phyloP scores from a whole-genome alignment of 1,140 invertebrate species.

The Pollicipes pollicipes region DNA sequence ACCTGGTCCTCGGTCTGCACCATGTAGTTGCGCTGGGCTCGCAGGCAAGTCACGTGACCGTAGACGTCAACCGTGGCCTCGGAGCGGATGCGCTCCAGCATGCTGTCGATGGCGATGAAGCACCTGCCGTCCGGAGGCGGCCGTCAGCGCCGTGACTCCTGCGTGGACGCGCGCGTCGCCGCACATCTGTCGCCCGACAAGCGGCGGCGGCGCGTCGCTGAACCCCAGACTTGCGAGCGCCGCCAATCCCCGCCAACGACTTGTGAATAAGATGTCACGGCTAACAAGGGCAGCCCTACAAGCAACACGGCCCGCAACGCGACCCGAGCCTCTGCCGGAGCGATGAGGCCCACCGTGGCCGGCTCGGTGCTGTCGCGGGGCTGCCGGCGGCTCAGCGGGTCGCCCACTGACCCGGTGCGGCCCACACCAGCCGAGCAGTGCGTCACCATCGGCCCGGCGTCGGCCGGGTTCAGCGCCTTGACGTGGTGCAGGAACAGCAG shows the following conservation, averaged over 20 bases:
- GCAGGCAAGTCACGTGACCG: conserved; percentile 89
- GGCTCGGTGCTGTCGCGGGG: too few relatives aligned
- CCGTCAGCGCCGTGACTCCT: too few relatives aligned
- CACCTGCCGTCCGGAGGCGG: too few relatives aligned
- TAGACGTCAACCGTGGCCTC: conserved; percentile 98
- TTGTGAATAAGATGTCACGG: too few relatives aligned
- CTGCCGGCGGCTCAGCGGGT: too few relatives aligned
- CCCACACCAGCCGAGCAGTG: conserved; percentile 49
- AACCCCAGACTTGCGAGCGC: conserved; percentile 5
- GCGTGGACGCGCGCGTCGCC: too few relatives aligned
- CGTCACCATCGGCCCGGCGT: conserved; percentile 81
- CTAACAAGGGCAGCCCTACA: too few relatives aligned
- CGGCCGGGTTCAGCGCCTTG: conserved; percentile 66
- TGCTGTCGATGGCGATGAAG: conserved; percentile 94
- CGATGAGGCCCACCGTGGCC: too few relatives aligned
- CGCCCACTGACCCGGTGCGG: neutral
- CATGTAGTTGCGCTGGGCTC: conserved; percentile 95
- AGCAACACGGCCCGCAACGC: too few relatives aligned
- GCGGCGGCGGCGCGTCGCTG: too few relatives aligned
- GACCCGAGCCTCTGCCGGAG: too few relatives aligned
- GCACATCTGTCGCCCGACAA: too few relatives aligned
- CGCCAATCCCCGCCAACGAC: conserved; percentile 8
- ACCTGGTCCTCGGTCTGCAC: conserved; percentile 27
- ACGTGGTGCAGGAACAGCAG: conserved; percentile 90
- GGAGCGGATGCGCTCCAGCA: conserved; percentile 81